Conservation (phyloP, 2,797 vertebrate genomes). For the Lutjanus campechanus region DNA sequence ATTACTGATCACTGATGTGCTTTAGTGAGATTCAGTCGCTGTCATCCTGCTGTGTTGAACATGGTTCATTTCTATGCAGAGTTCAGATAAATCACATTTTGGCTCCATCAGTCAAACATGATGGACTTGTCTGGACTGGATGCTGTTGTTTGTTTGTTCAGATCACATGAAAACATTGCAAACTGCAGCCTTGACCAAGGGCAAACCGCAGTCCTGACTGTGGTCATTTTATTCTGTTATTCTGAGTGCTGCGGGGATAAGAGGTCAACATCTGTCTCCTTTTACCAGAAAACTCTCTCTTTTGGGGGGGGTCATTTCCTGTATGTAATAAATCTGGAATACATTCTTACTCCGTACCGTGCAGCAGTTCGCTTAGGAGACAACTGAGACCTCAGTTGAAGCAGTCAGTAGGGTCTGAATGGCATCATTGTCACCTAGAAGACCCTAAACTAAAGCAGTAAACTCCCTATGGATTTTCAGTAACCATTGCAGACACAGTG, state of each 20-base stretch:
- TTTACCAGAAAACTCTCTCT: neutral
- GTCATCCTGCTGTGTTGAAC: neutral
- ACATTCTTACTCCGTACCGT: neutral
- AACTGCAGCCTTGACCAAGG: conserved; percentile 1
- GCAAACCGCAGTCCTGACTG: neutral
- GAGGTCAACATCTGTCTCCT: conserved; percentile 22
- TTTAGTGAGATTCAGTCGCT: neutral
- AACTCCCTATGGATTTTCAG: neutral
- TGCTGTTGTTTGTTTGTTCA: neutral
- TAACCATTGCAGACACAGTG: neutral
- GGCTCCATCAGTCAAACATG: neutral
- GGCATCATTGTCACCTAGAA: neutral
- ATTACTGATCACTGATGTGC: neutral
- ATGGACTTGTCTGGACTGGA: neutral
- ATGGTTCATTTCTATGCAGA: neutral
- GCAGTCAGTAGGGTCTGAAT: neutral
- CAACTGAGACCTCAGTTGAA: neutral
- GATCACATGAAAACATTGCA: conserved; percentile 1
- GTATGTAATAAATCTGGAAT: conserved; percentile 12
- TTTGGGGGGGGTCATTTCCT: conserved; percentile 36
- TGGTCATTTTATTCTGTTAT: conserved; percentile 14
- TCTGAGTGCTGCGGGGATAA: conserved; percentile 10
- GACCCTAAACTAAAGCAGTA: neutral
- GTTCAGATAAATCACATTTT: neutral
- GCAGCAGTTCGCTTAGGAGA: neutral